Conservation (phyloP, 2,113 vertebrate species). For the Rallus limicola region DNA sequence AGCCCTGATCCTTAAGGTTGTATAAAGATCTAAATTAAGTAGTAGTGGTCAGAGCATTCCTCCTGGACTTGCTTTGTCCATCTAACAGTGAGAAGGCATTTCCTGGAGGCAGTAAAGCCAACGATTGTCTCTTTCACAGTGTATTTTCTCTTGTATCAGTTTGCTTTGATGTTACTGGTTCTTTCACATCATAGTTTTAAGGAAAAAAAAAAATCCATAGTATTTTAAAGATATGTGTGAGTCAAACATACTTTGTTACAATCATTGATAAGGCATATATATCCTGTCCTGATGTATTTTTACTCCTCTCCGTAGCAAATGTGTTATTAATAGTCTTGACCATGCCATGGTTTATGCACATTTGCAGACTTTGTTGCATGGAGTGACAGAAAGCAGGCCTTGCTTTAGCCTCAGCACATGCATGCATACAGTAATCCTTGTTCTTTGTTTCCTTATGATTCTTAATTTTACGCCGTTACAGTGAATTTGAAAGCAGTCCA, state of each 20-base stretch:
- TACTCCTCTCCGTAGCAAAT: background rate
- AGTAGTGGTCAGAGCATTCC: background rate
- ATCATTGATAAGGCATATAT: background rate
- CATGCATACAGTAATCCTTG: background rate
- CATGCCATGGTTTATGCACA: background rate
- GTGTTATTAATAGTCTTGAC: background rate
- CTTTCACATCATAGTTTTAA: background rate
- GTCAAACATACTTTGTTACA: background rate
- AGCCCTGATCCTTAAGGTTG: background rate
- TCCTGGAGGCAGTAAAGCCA: background rate
- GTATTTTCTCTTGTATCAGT: background rate
- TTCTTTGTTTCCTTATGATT: background rate
- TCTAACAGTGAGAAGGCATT: background rate
- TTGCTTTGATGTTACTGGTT: background rate
- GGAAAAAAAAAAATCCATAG: background rate
- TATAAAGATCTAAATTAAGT: background rate
- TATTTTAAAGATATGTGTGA: background rate
- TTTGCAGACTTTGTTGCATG: background rate
- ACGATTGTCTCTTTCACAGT: background rate
- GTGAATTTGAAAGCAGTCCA: background rate
- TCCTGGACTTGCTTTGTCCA: fast-evolving
- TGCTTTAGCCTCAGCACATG: background rate
- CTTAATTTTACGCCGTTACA: background rate
- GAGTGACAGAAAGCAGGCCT: background rate
- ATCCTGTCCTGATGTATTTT: background rate